A percentile compares a stretch with the other conserved stretches of the same genome.
phyloP scores from a whole-genome alignment of 2,797 vertebrate genomes.

The Pangasius macronema region DNA sequence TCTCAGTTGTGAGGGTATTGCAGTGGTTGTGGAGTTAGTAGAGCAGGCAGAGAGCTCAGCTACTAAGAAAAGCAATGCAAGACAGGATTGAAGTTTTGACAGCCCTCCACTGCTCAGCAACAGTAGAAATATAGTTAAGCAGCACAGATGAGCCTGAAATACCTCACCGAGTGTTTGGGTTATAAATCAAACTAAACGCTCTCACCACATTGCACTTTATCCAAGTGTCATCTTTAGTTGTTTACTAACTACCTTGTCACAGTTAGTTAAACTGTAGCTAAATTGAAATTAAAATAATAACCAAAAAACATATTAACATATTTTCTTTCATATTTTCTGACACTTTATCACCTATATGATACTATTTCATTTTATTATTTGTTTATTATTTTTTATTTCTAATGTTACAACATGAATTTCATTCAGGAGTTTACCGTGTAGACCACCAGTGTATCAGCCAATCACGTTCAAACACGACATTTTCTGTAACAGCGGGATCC shows the following conservation, averaged over 20 bases:
- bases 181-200: not conserved
- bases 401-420: not conserved
- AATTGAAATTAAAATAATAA: not conserved
- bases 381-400: not conserved
- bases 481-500: not conserved
- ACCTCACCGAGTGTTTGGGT: not conserved
- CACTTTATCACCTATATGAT: no score
- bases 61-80: conserved; percentile 8
- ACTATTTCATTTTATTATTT: not conserved
- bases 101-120: not conserved
- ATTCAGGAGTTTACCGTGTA: not conserved
- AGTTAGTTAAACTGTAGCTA: not conserved
- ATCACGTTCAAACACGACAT: not conserved
- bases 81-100: not conserved
- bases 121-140: not conserved
- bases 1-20: not conserved
- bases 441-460: not conserved
- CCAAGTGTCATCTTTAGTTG: not conserved
- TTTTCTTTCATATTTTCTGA: no score
- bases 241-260: not conserved
- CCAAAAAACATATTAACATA: not conserved
- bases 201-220: not conserved
- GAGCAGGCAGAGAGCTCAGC: not conserved
- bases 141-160: not conserved
- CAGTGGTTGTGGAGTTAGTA: not conserved